These are phyloP conservation scores for Machimus atricapillus DNA, from an alignment of 2,888 invertebrate genomes.

Conservation along the genomic window DNA sequence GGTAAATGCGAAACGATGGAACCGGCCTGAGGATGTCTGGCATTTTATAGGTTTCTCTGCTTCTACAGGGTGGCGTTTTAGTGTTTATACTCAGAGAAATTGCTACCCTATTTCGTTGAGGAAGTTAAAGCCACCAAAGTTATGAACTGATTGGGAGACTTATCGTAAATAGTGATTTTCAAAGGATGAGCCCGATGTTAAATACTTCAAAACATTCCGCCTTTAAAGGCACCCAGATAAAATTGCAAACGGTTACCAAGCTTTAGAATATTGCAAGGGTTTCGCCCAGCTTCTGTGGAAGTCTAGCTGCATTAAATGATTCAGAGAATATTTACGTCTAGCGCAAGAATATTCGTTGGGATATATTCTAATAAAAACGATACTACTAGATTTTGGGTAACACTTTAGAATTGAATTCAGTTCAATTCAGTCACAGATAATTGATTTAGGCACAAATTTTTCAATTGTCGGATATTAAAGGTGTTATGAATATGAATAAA, in stretches of 20 bases:
- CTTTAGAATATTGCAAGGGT: background rate
- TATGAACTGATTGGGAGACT: background rate
- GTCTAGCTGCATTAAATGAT: background rate
- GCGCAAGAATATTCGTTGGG: background rate
- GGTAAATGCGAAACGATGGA: conserved; percentile 7
- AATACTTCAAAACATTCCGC: background rate
- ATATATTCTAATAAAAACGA: background rate
- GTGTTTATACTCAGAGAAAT: background rate
- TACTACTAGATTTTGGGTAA: too few relatives aligned
- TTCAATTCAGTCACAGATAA: background rate
- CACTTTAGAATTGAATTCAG: background rate
- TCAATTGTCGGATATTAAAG: too few relatives aligned
- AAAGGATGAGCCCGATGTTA: background rate
- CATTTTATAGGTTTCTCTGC: background rate
- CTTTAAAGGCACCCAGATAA: background rate
- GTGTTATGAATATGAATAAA: too few relatives aligned
- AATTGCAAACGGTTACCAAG: background rate
- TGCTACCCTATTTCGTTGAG: background rate
- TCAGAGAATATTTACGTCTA: background rate
- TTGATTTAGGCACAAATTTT: too few relatives aligned
- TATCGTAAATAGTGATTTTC: background rate
- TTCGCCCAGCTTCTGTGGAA: background rate
- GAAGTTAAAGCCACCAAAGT: background rate
- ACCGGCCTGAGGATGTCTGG: background rate
- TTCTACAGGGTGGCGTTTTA: background rate